Percentiles rank a stretch among this genome's conserved stretches.
These are phyloP conservation scores for Martes flavigula DNA, from an alignment of 2,797 vertebrate species.

Conservation along the genomic window DNA sequence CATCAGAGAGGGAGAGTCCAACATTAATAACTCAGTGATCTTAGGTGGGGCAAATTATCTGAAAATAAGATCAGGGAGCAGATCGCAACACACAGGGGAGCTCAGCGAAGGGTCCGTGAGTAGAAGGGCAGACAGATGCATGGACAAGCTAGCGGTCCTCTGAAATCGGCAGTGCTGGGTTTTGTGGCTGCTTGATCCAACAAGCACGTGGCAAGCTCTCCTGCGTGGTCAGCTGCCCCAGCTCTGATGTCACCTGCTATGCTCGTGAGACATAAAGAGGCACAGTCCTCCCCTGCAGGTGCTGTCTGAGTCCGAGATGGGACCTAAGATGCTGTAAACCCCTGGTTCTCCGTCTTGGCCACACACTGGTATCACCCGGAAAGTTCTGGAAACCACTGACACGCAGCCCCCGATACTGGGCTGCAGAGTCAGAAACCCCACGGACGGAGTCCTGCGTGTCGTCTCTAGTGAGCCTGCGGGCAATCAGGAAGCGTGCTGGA, in stretches of 20 bases:
- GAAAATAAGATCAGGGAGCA: not conserved
- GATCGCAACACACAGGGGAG: not conserved
- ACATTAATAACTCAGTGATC: slow-evolving; percentile 25
- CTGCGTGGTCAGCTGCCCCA: too few relatives aligned
- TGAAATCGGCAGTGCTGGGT: not conserved
- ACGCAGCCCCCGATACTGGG: not conserved
- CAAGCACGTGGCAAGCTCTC: not conserved
- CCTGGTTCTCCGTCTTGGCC: not conserved
- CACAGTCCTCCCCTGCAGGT: not conserved
- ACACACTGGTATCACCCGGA: too few relatives aligned
- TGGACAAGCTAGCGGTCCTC: not conserved
- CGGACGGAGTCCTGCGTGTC: rapidly evolving
- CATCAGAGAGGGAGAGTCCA: not conserved
- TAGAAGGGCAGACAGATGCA: rapidly evolving
- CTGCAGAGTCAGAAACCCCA: not conserved
- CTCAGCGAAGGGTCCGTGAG: rapidly evolving
- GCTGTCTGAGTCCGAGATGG: not conserved
- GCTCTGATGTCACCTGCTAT: rapidly evolving
- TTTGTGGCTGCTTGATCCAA: not conserved
- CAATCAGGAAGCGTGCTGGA: rapidly evolving
- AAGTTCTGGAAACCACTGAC: not conserved
- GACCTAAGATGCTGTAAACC: rapidly evolving
- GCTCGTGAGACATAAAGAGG: rapidly evolving
- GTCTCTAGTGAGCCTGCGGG: too few relatives aligned
- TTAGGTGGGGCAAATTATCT: not conserved